Conservation (phyloP, 2,888 invertebrate genomes). For the Xestia c-nigrum region DNA sequence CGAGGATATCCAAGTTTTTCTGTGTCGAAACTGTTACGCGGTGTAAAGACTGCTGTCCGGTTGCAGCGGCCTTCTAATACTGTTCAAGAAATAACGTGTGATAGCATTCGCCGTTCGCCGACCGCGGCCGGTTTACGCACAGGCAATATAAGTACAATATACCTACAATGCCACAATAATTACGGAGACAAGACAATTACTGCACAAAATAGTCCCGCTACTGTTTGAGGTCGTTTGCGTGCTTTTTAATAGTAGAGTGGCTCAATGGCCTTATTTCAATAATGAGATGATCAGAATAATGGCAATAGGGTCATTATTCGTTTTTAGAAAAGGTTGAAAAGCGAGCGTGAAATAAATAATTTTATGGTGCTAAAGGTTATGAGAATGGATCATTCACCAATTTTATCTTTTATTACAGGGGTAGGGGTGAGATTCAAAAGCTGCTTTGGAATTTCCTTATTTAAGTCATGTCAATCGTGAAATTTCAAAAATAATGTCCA, state of each 20-base stretch:
- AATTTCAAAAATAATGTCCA: not conserved
- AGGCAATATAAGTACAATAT: constrained; percentile 73
- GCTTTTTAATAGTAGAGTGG: constrained; percentile 65
- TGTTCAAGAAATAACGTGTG: constrained; percentile 79
- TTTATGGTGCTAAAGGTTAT: constrained; percentile 7
- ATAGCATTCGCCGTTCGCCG: constrained; percentile 79
- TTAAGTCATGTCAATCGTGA: not conserved
- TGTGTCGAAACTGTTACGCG: constrained; percentile 67
- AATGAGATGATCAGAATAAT: constrained; percentile 59
- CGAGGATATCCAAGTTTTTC: constrained; percentile 60
- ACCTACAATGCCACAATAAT: constrained; percentile 87
- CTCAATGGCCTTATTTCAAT: constrained; percentile 72
- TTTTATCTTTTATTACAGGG: not conserved
- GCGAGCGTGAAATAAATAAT: constrained; percentile 31
- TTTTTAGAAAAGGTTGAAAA: constrained; percentile 24
- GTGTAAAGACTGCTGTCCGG: constrained; percentile 80
- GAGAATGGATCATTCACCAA: constrained; percentile 6
- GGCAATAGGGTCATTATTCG: constrained; percentile 12
- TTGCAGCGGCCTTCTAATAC: constrained; percentile 86
- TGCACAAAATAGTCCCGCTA: constrained; percentile 78
- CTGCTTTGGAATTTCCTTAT: not conserved
- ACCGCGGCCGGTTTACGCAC: constrained; percentile 81
- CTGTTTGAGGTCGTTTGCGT: constrained; percentile 74
- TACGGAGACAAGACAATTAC: constrained; percentile 84
- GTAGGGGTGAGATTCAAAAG: not conserved